These are phyloP conservation scores for Monopis laevigella DNA, from an alignment of 2,888 invertebrate species.

Conservation along the genomic window DNA sequence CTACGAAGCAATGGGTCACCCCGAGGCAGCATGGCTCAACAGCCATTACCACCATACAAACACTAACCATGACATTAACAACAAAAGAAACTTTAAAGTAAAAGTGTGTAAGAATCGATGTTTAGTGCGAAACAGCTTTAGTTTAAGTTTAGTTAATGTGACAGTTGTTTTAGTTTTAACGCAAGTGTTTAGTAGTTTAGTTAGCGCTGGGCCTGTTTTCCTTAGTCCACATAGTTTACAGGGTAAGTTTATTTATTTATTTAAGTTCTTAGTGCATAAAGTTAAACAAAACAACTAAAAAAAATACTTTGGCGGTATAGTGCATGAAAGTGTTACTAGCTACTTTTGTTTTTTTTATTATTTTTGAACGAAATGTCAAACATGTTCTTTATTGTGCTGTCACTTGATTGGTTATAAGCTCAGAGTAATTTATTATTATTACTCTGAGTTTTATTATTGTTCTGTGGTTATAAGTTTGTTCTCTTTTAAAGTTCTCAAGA, in stretches of 20 bases:
- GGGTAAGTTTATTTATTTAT: conserved; percentile 30
- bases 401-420: no score
- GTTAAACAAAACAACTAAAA: no score
- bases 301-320: no score
- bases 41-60: conserved; percentile 26
- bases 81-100: neutral
- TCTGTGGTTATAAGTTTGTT: no score
- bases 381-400: no score
- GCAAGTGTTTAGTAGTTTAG: conserved; percentile 40
- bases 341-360: no score
- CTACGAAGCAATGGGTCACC: conserved; percentile 56
- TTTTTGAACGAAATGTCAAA: no score
- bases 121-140: neutral
- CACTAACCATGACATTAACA: neutral
- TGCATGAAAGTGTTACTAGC: no score
- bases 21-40: conserved; percentile 43
- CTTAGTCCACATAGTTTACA: conserved; percentile 53
- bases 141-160: conserved; percentile 26
- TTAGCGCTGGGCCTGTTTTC: conserved; percentile 46
- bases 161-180: conserved; percentile 37
- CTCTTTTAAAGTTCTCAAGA: no score
- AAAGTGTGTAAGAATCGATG: neutral
- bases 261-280: no score
- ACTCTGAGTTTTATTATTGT: no score
- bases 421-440: no score